These are phyloP conservation scores for Alouatta palliata DNA, from an alignment of 2,113 vertebrate species.

Conservation along the genomic window DNA sequence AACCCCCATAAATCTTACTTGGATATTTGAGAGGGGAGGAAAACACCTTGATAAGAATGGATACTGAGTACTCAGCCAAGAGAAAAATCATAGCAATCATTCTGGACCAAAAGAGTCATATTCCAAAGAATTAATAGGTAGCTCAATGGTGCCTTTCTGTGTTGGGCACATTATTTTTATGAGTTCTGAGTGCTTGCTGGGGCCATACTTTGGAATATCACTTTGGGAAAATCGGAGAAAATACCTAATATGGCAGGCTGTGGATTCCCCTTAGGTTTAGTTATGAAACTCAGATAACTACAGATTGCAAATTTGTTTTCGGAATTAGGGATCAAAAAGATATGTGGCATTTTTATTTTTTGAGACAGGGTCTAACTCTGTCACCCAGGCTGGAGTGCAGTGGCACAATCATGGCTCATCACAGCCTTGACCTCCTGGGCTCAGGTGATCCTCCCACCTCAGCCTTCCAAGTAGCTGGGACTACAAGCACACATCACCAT, in stretches of 20 bases:
- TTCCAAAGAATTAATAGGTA: not conserved
- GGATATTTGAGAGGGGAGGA: slow-evolving; percentile 4
- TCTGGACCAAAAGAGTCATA: not conserved
- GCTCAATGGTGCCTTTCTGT: not conserved
- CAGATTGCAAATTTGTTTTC: not conserved
- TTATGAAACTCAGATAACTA: not conserved
- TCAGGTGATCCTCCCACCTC: too few relatives aligned
- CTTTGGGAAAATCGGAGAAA: slow-evolving; percentile 21
- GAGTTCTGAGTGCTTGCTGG: not conserved
- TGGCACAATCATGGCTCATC: too few relatives aligned
- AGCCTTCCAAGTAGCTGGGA: too few relatives aligned
- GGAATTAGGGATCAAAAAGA: slow-evolving; percentile 10
- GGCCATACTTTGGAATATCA: not conserved
- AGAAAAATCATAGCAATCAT: not conserved
- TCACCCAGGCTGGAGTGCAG: too few relatives aligned
- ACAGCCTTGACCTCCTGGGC: too few relatives aligned
- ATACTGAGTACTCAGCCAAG: not conserved
- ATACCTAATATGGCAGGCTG: not conserved
- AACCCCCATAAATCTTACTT: slow-evolving; percentile 4
- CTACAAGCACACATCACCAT: too few relatives aligned
- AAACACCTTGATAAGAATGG: slow-evolving; percentile 11
- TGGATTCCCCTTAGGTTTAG: not conserved
- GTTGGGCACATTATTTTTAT: not conserved
- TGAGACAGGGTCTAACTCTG: too few relatives aligned
- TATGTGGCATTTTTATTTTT: not conserved